These are phyloP conservation scores for Eulemur rubriventer DNA, from an alignment of 2,797 vertebrate genomes.

Conservation along the genomic window DNA sequence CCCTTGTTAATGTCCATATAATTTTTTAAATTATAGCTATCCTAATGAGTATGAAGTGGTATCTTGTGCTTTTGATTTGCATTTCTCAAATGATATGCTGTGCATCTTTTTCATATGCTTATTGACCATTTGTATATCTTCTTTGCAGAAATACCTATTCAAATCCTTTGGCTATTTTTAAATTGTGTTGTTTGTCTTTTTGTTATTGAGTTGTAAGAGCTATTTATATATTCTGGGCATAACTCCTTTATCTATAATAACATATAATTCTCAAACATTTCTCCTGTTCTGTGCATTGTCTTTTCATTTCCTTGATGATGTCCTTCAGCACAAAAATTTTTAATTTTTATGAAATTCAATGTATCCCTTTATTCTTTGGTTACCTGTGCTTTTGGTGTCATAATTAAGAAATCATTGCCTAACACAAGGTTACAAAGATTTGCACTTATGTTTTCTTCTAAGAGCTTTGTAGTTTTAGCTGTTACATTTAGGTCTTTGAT, in stretches of 20 bases:
- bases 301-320: neutral
- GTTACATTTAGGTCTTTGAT: neutral
- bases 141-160: neutral
- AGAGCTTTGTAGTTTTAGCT: neutral
- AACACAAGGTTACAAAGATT: neutral
- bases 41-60: neutral
- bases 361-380: neutral
- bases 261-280: neutral
- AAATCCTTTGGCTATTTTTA: neutral
- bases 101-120: neutral
- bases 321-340: neutral
- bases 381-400: neutral
- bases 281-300: neutral
- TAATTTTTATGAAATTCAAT: neutral
- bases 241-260: neutral
- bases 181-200: neutral
- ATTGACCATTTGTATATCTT: neutral
- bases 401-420: neutral
- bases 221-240: neutral
- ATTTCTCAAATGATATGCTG: neutral
- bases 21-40: neutral
- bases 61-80: neutral
- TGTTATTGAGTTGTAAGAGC: neutral
- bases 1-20: neutral
- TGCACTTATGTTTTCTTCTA: neutral